Evolutionary conservation across 2,888 invertebrate species (phyloP).

Genomic region (Copidosoma aretas): DNA sequence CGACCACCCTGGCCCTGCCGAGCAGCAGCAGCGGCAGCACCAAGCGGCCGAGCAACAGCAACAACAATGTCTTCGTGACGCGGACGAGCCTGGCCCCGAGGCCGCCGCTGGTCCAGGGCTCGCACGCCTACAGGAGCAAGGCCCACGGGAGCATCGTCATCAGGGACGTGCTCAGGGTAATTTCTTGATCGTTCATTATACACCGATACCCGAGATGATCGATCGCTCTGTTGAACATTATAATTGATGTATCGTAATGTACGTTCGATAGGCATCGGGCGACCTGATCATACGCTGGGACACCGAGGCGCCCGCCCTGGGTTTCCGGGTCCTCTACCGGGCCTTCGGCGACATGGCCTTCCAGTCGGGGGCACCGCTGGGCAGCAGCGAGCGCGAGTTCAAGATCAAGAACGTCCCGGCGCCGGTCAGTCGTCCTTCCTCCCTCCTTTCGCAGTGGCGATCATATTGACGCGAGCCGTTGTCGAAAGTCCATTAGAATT

Average conservation of each 20-base stretch:
- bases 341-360: constrained; percentile 89
- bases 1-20: constrained; percentile 43
- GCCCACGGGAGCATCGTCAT: constrained; percentile 69
- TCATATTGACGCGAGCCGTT: background rate
- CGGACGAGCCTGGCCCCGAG: constrained; percentile 52
- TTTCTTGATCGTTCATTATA: too few species aligned
- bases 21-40: constrained; percentile 40
- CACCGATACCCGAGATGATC: too few species aligned
- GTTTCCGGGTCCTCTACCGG: constrained; percentile 87
- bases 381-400: constrained; percentile 88
- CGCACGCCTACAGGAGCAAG: constrained; percentile 67
- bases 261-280: too few species aligned
- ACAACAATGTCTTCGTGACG: constrained; percentile 55
- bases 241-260: too few species aligned
- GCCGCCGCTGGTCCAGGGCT: constrained; percentile 46
- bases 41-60: constrained; percentile 53
- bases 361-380: constrained; percentile 88
- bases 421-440: constrained; percentile 67
- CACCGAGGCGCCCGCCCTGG: constrained; percentile 64
- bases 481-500: too few species aligned
- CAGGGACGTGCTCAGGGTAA: constrained; percentile 82
- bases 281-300: constrained; percentile 92
- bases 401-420: constrained; percentile 92
- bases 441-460: background rate
- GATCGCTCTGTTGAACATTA: too few species aligned